Percentiles rank a stretch among this genome's conserved stretches.
These are phyloP conservation scores for Athalia cordata DNA, from an alignment of 2,888 invertebrate genomes.

Conservation along the genomic window DNA sequence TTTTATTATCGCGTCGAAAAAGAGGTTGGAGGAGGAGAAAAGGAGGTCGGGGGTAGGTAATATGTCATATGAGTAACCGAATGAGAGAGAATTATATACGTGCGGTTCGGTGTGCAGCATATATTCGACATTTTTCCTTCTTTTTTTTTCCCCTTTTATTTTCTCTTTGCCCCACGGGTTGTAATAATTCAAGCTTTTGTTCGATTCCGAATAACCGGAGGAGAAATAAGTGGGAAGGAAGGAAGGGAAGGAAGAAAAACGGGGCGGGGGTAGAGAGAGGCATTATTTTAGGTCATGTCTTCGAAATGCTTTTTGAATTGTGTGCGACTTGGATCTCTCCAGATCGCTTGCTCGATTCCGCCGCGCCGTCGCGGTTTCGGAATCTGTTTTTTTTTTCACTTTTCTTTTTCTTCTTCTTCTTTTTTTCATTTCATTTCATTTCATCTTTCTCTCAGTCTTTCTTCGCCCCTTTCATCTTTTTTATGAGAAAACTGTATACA, in stretches of 20 bases:
- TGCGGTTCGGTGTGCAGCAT: too few relatives aligned
- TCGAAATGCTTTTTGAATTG: constrained; percentile 68
- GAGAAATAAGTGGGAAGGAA: too few relatives aligned
- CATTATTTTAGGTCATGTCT: constrained; percentile 71
- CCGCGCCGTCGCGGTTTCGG: background rate
- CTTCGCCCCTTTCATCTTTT: background rate
- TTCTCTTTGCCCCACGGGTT: constrained; percentile 49
- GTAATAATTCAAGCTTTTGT: constrained; percentile 73
- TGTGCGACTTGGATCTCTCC: constrained; percentile 48
- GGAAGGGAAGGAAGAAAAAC: too few relatives aligned
- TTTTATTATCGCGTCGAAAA: too few relatives aligned
- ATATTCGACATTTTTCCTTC: background rate
- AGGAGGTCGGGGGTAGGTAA: too few relatives aligned
- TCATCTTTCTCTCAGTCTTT: constrained; percentile 47
- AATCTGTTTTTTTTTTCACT: constrained; percentile 54
- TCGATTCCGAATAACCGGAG: constrained; percentile 64
- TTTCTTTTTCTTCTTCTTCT: constrained; percentile 51
- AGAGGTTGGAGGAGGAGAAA: too few relatives aligned
- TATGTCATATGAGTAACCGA: too few relatives aligned
- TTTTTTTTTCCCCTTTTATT: background rate
- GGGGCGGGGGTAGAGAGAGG: constrained; percentile 54
- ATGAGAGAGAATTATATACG: too few relatives aligned
- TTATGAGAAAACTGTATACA: too few relatives aligned
- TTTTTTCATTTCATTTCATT: constrained; percentile 43
- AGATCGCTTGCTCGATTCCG: background rate